A percentile compares a stretch with the other conserved stretches of the same genome.
Evolutionary conservation across 2,888 invertebrate genomes (phyloP).

Genomic region (Acanthococcus lagerstroemiae): DNA sequence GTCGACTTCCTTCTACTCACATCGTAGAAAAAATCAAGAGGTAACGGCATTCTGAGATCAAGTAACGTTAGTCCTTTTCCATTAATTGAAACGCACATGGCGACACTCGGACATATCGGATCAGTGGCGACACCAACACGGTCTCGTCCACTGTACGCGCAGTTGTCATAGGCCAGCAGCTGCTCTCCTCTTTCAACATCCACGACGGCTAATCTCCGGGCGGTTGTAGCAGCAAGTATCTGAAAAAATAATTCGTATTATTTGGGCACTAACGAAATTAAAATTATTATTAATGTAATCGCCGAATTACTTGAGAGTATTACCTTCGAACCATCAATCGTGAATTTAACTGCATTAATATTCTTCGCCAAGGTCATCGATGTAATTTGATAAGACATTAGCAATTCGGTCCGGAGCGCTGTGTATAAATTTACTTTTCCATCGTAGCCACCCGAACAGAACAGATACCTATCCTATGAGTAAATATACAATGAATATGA

Average conservation of each 20-base stretch:
- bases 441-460: constrained; percentile 46
- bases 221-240: constrained; percentile 45
- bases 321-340: constrained; percentile 44
- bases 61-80: constrained; percentile 45
- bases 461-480: constrained; percentile 44
- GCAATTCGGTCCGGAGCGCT: constrained; percentile 42
- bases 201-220: constrained; percentile 44
- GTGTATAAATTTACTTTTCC: constrained; percentile 45
- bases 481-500: background rate
- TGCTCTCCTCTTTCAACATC: constrained; percentile 45
- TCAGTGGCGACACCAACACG: constrained; percentile 44
- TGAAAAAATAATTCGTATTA: constrained; percentile 34
- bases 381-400: constrained; percentile 44
- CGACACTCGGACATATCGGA: constrained; percentile 44
- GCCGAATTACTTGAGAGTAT: constrained; percentile 4
- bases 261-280: background rate
- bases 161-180: constrained; percentile 45
- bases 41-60: constrained; percentile 45
- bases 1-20: constrained; percentile 39
- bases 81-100: constrained; percentile 45
- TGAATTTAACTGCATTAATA: constrained; percentile 45
- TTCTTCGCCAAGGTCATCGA: constrained; percentile 43
- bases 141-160: constrained; percentile 44
- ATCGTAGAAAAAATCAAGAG: constrained; percentile 45
- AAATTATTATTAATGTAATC: background rate